Evolutionary conservation across 2,797 vertebrate species (phyloP).

Genomic region (Potorous gilbertii): DNA sequence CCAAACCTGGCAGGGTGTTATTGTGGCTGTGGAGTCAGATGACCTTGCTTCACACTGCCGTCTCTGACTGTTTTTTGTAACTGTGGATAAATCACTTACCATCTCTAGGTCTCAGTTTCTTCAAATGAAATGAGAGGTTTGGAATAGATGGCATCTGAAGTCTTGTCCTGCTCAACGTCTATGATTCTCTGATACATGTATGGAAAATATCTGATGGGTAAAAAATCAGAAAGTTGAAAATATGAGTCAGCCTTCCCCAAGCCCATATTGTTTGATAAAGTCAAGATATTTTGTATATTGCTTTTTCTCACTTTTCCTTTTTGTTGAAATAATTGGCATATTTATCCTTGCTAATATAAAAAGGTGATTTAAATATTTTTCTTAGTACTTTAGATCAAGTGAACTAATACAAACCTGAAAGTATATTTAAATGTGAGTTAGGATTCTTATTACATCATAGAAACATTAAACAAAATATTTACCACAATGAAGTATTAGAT

Average conservation of each 20-base stretch:
- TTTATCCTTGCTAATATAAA: neutral
- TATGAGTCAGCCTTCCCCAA: slow-evolving; percentile 18
- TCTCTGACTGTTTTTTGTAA: neutral
- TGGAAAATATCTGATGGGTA: neutral
- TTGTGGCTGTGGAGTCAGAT: slow-evolving; percentile 13
- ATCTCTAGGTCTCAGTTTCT: neutral
- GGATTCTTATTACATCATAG: neutral
- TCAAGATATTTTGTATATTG: neutral
- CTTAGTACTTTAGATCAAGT: neutral
- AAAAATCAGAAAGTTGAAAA: slow-evolving; percentile 44
- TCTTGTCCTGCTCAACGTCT: neutral
- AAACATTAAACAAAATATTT: neutral
- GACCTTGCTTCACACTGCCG: neutral
- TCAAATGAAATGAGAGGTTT: neutral
- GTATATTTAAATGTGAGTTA: neutral
- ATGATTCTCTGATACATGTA: neutral
- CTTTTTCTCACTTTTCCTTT: neutral
- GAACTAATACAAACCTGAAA: neutral
- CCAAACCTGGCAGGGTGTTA: neutral
- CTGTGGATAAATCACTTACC: neutral
- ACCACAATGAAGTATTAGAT: neutral
- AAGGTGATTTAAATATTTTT: neutral
- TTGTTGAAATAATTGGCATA: neutral
- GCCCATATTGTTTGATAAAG: neutral
- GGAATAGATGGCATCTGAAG: neutral